Conservation (phyloP, 2,888 invertebrate genomes). For the Eumerus sabulonum region DNA sequence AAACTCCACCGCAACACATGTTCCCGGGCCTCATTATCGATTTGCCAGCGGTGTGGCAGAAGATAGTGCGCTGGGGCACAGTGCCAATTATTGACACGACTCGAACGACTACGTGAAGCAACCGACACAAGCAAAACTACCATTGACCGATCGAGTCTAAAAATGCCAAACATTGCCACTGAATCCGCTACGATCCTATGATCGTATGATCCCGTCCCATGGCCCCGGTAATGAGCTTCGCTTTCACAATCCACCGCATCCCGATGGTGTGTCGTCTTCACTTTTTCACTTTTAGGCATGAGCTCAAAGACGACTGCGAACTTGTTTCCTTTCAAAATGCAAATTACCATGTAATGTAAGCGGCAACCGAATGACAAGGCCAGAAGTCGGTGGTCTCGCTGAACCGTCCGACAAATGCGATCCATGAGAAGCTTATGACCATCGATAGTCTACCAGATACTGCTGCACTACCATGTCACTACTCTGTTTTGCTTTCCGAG, state of each 20-base stretch:
- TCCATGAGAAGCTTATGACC: constrained; percentile 46
- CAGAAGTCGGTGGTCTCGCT: constrained; percentile 8
- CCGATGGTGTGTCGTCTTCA: constrained; percentile 10
- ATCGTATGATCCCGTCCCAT: constrained; percentile 3
- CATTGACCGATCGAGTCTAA: constrained; percentile 59
- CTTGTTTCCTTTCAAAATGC: constrained; percentile 58
- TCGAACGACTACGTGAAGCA: constrained; percentile 38
- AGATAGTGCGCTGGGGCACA: constrained; percentile 50
- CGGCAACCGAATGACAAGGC: constrained; percentile 41
- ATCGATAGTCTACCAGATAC: constrained; percentile 6
- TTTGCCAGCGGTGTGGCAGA: constrained; percentile 41
- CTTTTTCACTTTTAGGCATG: background rate
- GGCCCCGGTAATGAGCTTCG: constrained; percentile 58
- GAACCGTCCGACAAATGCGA: background rate
- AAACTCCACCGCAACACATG: constrained; percentile 58
- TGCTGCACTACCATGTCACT: background rate
- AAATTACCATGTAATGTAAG: constrained; percentile 61
- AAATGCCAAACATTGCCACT: constrained; percentile 11
- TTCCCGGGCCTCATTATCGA: constrained; percentile 64
- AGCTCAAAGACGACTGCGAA: constrained; percentile 22
- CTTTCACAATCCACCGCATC: constrained; percentile 20
- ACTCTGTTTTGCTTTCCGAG: constrained; percentile 18
- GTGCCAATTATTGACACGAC: constrained; percentile 67
- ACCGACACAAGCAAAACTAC: constrained; percentile 19
- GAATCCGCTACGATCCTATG: too few relatives aligned